Conservation (phyloP, 2,888 invertebrate genomes). For the Tiliacea aurago region DNA sequence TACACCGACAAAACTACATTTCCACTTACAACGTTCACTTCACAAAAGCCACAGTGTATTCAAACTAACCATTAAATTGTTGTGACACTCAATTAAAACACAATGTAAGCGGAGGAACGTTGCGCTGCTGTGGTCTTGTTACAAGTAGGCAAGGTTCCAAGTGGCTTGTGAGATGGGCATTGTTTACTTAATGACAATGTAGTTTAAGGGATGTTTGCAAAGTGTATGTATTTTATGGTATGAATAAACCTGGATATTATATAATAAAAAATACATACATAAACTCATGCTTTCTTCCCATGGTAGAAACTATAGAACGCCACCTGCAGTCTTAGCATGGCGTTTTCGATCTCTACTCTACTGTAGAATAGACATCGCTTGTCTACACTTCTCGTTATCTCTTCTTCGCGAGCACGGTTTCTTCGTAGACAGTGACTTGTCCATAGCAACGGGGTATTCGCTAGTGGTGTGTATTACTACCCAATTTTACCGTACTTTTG, state of each 20-base stretch:
- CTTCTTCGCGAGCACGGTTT: too few species aligned
- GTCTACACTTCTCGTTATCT: too few species aligned
- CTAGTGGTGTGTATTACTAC: too few species aligned
- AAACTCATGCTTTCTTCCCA: too few species aligned
- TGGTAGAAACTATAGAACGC: too few species aligned
- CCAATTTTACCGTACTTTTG: too few species aligned
- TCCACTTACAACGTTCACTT: slow-evolving; percentile 3
- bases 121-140: slow-evolving; percentile 34
- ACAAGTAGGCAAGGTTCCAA: slow-evolving; percentile 18
- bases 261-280: too few species aligned
- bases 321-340: too few species aligned
- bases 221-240: background rate
- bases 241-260: background rate
- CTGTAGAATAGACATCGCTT: too few species aligned
- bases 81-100: slow-evolving; percentile 49
- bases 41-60: slow-evolving; percentile 41
- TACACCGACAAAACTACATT: slow-evolving; percentile 9
- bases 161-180: slow-evolving; percentile 13
- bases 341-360: too few species aligned
- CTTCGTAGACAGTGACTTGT: too few species aligned
- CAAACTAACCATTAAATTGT: slow-evolving; percentile 35
- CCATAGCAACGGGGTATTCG: too few species aligned
- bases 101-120: slow-evolving; percentile 32
- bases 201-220: background rate
- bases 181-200: slow-evolving; percentile 25